Evolutionary conservation across 1,140 invertebrate genomes (phyloP).

Genomic region (Drosophila sp.): DNA sequence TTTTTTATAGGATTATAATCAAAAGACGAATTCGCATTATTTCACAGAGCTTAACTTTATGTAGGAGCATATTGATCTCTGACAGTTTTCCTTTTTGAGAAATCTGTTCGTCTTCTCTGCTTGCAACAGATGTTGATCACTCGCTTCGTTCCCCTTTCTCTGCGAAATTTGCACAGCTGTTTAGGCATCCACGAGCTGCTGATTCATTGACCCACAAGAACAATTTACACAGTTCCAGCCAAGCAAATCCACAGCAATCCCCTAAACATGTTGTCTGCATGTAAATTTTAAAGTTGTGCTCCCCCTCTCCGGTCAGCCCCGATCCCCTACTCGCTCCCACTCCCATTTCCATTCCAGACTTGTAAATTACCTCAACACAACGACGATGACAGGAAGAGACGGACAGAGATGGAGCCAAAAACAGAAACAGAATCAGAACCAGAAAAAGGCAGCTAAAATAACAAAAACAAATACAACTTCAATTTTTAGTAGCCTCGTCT

Average conservation of each 20-base stretch:
- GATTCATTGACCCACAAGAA: slow-evolving; percentile 64
- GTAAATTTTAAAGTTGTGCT: slow-evolving; percentile 49
- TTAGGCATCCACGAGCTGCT: slow-evolving; percentile 58
- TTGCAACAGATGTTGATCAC: not conserved
- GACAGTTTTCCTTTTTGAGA: not conserved
- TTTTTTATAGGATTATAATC: too few relatives aligned
- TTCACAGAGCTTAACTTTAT: too few relatives aligned
- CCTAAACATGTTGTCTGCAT: slow-evolving; percentile 51
- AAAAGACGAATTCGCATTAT: too few relatives aligned
- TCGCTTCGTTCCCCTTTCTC: not conserved
- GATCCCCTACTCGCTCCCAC: not conserved
- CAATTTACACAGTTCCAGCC: slow-evolving; percentile 45
- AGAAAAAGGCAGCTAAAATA: slow-evolving; percentile 69
- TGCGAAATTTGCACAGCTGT: slow-evolving; percentile 62
- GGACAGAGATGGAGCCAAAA: slow-evolving; percentile 20
- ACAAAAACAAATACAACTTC: slow-evolving; percentile 47
- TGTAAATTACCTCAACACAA: slow-evolving; percentile 68
- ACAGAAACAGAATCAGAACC: slow-evolving; percentile 34
- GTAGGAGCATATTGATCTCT: not conserved
- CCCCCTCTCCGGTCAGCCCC: not conserved
- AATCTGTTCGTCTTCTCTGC: not conserved
- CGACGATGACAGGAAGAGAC: slow-evolving; percentile 43
- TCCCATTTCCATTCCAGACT: slow-evolving; percentile 35
- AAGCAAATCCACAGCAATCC: slow-evolving; percentile 26
- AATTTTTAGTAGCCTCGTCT: slow-evolving; percentile 34